Conservation (phyloP, 2,888 invertebrate species). For the Elysia crispata region DNA sequence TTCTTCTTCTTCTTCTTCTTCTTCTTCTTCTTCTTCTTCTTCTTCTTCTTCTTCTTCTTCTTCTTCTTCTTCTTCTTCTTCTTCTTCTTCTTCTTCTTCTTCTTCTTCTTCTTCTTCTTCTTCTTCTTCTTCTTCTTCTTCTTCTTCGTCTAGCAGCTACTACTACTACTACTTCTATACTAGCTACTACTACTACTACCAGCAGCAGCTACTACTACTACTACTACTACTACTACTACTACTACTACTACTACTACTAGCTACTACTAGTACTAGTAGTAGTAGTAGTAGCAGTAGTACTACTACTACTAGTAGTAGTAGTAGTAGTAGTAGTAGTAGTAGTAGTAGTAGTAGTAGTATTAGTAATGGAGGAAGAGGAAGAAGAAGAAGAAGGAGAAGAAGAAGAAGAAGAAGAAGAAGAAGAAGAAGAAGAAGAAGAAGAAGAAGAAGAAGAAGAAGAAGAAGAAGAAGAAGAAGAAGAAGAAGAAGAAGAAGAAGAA, state of each 20-base stretch:
- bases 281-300: too few relatives aligned
- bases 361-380: too few relatives aligned
- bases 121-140: slow-evolving; percentile 28
- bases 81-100: slow-evolving; percentile 44
- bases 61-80: slow-evolving; percentile 16
- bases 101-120: slow-evolving; percentile 37
- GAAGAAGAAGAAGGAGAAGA: slow-evolving; percentile 6
- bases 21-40: neutral
- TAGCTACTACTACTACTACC: slow-evolving; percentile 6
- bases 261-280: too few relatives aligned
- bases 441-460: slow-evolving; percentile 17
- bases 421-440: neutral
- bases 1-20: slow-evolving; percentile 2
- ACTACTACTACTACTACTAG: slow-evolving; percentile 1
- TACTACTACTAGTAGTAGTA: too few relatives aligned
- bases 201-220: slow-evolving; percentile 1
- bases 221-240: neutral
- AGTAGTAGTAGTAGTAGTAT: too few relatives aligned
- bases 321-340: too few relatives aligned
- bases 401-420: neutral
- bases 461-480: slow-evolving; percentile 3
- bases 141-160: neutral
- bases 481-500: slow-evolving; percentile 9
- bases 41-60: neutral
- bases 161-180: too few relatives aligned